A percentile compares a stretch with the other conserved stretches of the same genome.
phyloP scores from a whole-genome alignment of 2,888 invertebrate genomes.

The Cheiracanthium punctorium region DNA sequence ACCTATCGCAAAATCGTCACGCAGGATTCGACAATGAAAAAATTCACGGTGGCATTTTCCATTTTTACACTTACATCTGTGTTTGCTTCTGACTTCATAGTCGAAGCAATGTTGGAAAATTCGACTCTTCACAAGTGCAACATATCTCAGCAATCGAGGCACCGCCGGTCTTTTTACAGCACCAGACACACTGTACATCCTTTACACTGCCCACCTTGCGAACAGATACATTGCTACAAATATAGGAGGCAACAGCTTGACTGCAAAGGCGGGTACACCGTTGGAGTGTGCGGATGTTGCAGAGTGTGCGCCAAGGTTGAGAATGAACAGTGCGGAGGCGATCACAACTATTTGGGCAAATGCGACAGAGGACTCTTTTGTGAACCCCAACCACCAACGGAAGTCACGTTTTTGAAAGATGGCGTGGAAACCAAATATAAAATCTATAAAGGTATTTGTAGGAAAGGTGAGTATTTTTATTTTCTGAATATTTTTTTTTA shows the following conservation, averaged over 20 bases:
- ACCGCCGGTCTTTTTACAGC: neutral
- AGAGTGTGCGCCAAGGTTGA: slow-evolving; percentile 75
- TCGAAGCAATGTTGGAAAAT: neutral
- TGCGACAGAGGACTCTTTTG: slow-evolving; percentile 75
- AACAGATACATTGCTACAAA: slow-evolving; percentile 75
- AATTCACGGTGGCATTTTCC: too few relatives aligned
- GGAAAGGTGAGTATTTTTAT: slow-evolving; percentile 42
- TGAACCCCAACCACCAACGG: slow-evolving; percentile 59
- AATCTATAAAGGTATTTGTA: slow-evolving; percentile 64
- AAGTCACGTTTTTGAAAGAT: slow-evolving; percentile 31
- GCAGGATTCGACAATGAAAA: too few relatives aligned
- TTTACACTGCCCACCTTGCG: slow-evolving; percentile 76
- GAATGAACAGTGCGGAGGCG: slow-evolving; percentile 75
- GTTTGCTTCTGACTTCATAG: neutral
- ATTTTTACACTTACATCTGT: too few relatives aligned
- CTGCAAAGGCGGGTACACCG: slow-evolving; percentile 75
- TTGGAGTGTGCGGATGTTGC: slow-evolving; percentile 76
- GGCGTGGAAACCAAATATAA: slow-evolving; percentile 39
- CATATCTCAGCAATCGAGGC: neutral
- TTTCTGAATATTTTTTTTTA: too few relatives aligned
- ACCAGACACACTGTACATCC: neutral
- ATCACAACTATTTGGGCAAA: slow-evolving; percentile 75
- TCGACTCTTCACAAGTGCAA: neutral
- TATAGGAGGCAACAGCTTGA: slow-evolving; percentile 73
- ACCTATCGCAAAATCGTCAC: too few relatives aligned